phyloP scores from a whole-genome alignment of 2,797 vertebrate genomes.

The Sitta carolinensis region DNA sequence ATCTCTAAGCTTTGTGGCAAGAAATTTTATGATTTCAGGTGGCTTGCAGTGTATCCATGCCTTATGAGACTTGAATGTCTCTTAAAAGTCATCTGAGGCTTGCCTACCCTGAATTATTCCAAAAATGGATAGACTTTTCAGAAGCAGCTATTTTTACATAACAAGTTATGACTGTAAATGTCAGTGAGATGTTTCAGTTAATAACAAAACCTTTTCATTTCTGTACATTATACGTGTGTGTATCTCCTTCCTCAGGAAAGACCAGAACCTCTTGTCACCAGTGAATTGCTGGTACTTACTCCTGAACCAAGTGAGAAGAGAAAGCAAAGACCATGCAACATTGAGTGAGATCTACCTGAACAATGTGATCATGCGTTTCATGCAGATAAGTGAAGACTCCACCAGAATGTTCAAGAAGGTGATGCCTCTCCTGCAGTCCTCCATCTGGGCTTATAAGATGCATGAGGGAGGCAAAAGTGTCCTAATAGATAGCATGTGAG shows the following conservation, averaged over 20 bases:
- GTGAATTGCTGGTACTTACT: slow-evolving; percentile 99
- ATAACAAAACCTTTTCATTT: neutral
- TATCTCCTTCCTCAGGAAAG: slow-evolving; percentile 84
- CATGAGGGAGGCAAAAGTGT: neutral
- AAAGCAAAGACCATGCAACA: slow-evolving; percentile 97
- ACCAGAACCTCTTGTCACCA: slow-evolving; percentile 96
- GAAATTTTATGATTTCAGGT: neutral
- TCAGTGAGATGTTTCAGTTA: neutral
- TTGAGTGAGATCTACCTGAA: slow-evolving; percentile 98
- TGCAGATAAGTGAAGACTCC: slow-evolving; percentile 98
- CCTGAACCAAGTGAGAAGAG: slow-evolving; percentile 96
- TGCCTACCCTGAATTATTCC: neutral
- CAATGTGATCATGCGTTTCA: slow-evolving; percentile 99
- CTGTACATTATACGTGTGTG: neutral
- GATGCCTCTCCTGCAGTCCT: slow-evolving; percentile 1
- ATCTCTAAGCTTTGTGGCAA: neutral
- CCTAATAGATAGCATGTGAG: slow-evolving; percentile 1
- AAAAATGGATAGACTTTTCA: neutral
- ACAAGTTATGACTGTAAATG: neutral
- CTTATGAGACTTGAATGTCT: neutral
- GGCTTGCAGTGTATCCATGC: neutral
- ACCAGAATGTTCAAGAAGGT: slow-evolving; percentile 98
- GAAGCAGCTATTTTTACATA: neutral
- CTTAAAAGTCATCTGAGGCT: neutral
- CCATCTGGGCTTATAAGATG: neutral